Evolutionary conservation across 2,113 vertebrate species (phyloP), one percentile per base, ranked within the genome.

Genomic region (Tupaia chinensis): DNA sequence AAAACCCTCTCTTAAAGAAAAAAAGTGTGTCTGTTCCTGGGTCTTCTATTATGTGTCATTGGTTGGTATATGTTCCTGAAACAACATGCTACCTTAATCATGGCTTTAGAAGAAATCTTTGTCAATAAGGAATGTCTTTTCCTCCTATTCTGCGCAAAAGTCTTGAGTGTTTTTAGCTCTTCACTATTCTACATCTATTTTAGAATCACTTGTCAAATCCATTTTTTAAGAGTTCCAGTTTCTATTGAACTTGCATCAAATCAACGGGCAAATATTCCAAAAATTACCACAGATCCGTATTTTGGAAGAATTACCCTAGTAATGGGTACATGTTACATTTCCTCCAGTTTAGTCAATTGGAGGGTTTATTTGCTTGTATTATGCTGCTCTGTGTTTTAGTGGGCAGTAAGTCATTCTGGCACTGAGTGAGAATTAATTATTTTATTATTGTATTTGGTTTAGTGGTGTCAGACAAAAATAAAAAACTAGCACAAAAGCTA

Each of bases 261-360:
- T 60, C 76, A 80, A 44, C 56, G 84, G 68, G 20, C 32, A 78
- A 6, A 4, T 19, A 83, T 92, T 84, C 10, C 4, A 7, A 76
- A 90, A 91, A 84, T 65, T 73, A 86, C 76, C 56, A 68, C 15
- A 1, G 8, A 81, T 65, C 8, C 17, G 65, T 14, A 70, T 65
- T 91, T 86, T 44, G 84, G 72, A 96, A 95, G 27, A 72, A 91
- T 60, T 17, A 27, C 69, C 91, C 23, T 60, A 54, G 11, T 70
- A 82, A 94, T 11, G 0, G 7, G 44, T 44, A 44, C 44, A 44
- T 44, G 44, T 44, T 44, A 44, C 44, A 44, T 44, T 44, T 44
- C 44, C 44, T 44, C 44, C 44, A 44, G 44, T 44, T 44, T 44
- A 44, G 44, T 44, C 44, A 44, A 44, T 44, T 3, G 5, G 44